Conservation (phyloP, 2,888 invertebrate species). For the Oxytorus armatus region DNA sequence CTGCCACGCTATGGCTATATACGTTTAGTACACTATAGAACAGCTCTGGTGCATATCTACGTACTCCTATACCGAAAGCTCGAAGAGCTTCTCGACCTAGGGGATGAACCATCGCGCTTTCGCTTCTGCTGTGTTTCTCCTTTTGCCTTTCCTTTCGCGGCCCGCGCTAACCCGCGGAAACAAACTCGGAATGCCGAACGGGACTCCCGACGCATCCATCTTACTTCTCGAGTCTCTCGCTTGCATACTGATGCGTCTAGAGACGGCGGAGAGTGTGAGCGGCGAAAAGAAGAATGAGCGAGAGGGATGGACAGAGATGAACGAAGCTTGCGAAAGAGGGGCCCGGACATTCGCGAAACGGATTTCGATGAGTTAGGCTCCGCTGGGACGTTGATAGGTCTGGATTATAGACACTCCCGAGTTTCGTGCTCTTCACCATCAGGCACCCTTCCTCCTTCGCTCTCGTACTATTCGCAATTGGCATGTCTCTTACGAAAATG, state of each 20-base stretch:
- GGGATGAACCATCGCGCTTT: conserved; percentile 37
- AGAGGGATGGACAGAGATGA: conserved; percentile 46
- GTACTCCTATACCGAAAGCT: conserved; percentile 64
- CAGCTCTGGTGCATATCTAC: conserved; percentile 48
- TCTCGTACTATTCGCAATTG: conserved; percentile 2
- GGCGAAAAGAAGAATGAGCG: conserved; percentile 28
- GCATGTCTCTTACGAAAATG: not conserved
- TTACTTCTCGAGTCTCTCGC: conserved; percentile 65
- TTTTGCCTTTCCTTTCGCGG: conserved; percentile 52
- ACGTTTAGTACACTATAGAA: conserved; percentile 45
- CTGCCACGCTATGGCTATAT: conserved; percentile 19
- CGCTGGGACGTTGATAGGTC: conserved; percentile 49
- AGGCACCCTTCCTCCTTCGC: conserved; percentile 7
- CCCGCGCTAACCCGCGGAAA: conserved; percentile 69
- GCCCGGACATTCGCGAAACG: conserved; percentile 30
- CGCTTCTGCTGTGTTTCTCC: conserved; percentile 51
- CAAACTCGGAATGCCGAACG: conserved; percentile 72
- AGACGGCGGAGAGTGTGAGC: not conserved
- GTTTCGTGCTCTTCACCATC: conserved; percentile 24
- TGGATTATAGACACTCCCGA: conserved; percentile 27
- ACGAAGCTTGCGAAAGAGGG: conserved; percentile 35
- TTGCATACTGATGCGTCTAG: conserved; percentile 78
- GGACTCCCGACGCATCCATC: conserved; percentile 68
- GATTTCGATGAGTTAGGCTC: conserved; percentile 63
- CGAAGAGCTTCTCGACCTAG: conserved; percentile 51